Conservation (phyloP, 2,113 vertebrate genomes). For the Muntiacus reevesi region DNA sequence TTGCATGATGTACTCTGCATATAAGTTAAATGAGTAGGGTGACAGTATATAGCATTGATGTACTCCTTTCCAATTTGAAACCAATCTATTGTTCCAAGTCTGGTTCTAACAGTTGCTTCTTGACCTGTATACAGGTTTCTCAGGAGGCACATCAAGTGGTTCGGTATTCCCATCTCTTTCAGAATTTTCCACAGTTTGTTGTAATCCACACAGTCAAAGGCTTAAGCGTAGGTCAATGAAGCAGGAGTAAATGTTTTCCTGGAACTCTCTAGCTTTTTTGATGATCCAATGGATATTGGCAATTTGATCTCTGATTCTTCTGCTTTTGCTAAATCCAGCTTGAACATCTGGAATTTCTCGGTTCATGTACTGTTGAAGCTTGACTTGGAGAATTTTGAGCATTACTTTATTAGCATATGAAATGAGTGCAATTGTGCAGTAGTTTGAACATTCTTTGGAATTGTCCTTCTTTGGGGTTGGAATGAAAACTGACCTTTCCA, state of each 20-base stretch:
- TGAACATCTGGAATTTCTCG: background rate
- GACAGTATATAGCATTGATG: background rate
- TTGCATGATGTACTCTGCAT: background rate
- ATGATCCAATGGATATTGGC: background rate
- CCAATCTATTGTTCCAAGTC: background rate
- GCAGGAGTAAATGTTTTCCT: background rate
- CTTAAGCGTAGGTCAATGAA: background rate
- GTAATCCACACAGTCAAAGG: background rate
- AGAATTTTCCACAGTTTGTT: background rate
- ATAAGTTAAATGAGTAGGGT: background rate
- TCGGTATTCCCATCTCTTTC: background rate
- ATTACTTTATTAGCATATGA: background rate
- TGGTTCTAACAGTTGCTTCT: background rate
- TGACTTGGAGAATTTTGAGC: background rate
- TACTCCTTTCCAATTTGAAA: background rate
- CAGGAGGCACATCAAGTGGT: background rate
- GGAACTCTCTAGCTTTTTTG: background rate
- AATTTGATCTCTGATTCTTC: background rate
- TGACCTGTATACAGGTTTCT: background rate
- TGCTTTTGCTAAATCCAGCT: background rate
- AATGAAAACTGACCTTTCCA: background rate
- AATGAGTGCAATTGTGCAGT: rapidly evolving
- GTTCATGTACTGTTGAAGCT: background rate
- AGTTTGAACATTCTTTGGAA: background rate
- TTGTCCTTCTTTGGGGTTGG: background rate